Evolutionary conservation across 1,140 invertebrate genomes (phyloP).

Genomic region (Eubasilissa regina): DNA sequence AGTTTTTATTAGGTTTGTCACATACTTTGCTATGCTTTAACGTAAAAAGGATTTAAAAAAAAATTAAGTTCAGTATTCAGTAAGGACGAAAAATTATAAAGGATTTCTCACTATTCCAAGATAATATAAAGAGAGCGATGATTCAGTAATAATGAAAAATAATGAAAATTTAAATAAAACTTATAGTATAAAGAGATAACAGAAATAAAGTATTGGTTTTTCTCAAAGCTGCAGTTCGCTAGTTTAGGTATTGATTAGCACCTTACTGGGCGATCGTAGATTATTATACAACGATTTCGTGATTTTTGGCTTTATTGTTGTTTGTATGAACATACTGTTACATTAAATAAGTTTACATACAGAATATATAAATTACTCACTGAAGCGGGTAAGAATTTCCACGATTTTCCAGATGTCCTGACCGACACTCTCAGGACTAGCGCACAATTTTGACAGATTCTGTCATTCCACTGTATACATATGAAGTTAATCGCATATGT

Average conservation of each 20-base stretch:
- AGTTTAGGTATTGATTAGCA: slow-evolving; percentile 23
- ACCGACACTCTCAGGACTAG: not conserved
- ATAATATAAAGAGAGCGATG: too few species aligned
- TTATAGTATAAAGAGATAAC: too few species aligned
- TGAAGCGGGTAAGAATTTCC: slow-evolving; percentile 24
- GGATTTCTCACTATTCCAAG: too few species aligned
- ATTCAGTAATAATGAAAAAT: too few species aligned
- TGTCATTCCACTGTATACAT: slow-evolving; percentile 54
- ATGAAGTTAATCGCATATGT: slow-evolving; percentile 45
- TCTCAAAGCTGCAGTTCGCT: too few species aligned
- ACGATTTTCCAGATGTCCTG: not conserved
- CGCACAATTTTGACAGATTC: slow-evolving; percentile 40
- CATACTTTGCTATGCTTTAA: too few species aligned
- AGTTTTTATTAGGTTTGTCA: too few species aligned
- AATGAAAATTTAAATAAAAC: too few species aligned
- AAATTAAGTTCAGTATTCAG: too few species aligned
- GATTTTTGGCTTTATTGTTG: not conserved
- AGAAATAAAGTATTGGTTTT: too few species aligned
- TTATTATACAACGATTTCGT: slow-evolving; percentile 27
- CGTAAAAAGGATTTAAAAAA: too few species aligned
- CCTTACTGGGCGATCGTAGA: slow-evolving; percentile 16
- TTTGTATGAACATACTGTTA: not conserved
- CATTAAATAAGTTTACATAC: not conserved
- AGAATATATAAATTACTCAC: slow-evolving; percentile 10
- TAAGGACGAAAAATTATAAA: too few species aligned